These are phyloP conservation scores for Rhodeus uyekii DNA, from an alignment of 2,797 vertebrate species.

Conservation along the genomic window DNA sequence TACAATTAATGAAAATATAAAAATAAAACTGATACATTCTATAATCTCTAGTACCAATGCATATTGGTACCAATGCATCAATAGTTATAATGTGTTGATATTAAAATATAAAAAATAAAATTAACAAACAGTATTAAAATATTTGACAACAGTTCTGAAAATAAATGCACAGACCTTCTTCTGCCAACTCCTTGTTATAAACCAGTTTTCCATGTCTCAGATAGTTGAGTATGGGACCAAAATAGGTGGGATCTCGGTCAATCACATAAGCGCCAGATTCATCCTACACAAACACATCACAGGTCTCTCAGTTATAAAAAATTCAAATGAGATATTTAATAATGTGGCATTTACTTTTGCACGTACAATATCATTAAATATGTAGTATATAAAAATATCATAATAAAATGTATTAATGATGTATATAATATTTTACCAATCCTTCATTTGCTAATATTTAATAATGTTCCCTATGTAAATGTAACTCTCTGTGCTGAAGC, in stretches of 20 bases:
- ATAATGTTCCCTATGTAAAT: neutral
- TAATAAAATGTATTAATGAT: neutral
- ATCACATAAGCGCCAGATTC: constrained; percentile 95
- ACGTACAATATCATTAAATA: neutral
- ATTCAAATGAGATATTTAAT: neutral
- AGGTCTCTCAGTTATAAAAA: neutral
- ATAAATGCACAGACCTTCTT: constrained; percentile 83
- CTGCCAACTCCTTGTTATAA: constrained; percentile 96
- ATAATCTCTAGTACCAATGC: no score
- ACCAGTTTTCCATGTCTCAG: constrained; percentile 96
- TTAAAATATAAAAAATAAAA: neutral
- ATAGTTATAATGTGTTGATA: neutral
- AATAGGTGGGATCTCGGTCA: constrained; percentile 97
- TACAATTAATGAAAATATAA: neutral
- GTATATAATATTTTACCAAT: neutral
- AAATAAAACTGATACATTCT: no score
- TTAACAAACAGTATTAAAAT: neutral
- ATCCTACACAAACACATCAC: constrained; percentile 76
- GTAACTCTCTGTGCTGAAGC: neutral
- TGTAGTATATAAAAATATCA: neutral
- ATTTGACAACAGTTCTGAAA: neutral
- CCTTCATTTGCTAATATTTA: neutral
- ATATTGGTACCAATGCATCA: neutral
- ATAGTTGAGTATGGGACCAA: constrained; percentile 96
- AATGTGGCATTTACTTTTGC: neutral